Percentiles rank a stretch among this genome's conserved stretches.
Conservation (phyloP, 2,888 invertebrate species). For the Pegoplata infirma region DNA sequence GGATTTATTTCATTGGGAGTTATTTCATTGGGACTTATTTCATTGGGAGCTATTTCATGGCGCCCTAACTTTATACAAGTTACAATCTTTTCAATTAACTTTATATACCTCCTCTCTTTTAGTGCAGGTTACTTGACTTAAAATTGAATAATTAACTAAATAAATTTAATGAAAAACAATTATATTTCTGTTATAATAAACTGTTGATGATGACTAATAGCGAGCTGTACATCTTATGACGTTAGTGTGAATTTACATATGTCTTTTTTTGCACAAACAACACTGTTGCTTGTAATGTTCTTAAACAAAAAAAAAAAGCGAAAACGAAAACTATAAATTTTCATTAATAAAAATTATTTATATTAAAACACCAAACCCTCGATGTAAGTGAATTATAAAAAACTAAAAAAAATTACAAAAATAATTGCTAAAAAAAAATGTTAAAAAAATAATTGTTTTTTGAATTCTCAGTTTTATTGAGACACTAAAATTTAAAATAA, state of each 20-base stretch:
- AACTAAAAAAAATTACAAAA: no score
- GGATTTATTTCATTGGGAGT: no score
- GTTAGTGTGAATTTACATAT: constrained; percentile 53
- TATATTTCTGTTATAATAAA: constrained; percentile 12
- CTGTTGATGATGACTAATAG: constrained; percentile 43
- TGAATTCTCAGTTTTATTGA: no score
- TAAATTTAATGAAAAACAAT: constrained; percentile 3
- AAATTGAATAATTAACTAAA: constrained; percentile 22
- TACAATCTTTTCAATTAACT: neutral
- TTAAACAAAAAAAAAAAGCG: no score
- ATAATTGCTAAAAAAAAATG: no score
- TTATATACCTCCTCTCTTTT: neutral
- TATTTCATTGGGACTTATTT: no score
- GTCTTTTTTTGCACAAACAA: neutral
- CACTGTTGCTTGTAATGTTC: neutral
- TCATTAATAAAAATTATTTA: constrained; percentile 52
- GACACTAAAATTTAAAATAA: no score
- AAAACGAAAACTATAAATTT: constrained; percentile 1
- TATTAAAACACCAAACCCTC: neutral
- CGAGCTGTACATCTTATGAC: neutral
- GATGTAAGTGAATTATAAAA: no score
- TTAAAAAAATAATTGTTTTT: no score
- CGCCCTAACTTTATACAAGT: no score
- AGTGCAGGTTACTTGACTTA: neutral
- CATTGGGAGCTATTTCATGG: no score